Percentiles rank a stretch among this genome's conserved stretches.
These are phyloP conservation scores for Pygocentrus nattereri DNA, from an alignment of 2,797 vertebrate genomes.

Conservation along the genomic window DNA sequence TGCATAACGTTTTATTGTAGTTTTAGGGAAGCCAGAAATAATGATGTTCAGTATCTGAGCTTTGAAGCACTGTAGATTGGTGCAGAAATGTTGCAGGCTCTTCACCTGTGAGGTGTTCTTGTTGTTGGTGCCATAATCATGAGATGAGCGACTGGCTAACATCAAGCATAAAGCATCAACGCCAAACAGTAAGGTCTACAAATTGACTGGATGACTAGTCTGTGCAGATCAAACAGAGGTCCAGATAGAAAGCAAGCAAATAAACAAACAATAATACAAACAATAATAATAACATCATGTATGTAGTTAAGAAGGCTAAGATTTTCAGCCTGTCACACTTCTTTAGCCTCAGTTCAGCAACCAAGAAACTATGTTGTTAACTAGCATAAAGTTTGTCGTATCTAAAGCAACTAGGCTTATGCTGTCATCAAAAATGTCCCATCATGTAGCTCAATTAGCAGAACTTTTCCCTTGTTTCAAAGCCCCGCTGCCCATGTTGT, in stretches of 20 bases:
- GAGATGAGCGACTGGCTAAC: too few species aligned
- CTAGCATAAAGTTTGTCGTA: conserved; percentile 22
- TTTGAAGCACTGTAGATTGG: too few species aligned
- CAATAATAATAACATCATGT: not conserved
- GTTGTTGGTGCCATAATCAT: too few species aligned
- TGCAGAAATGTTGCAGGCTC: too few species aligned
- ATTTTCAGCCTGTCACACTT: not conserved
- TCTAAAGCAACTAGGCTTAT: conserved; percentile 3
- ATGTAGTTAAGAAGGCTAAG: not conserved
- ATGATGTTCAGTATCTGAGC: too few species aligned
- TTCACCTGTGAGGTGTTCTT: too few species aligned
- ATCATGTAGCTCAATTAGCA: conserved; percentile 24
- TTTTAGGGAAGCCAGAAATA: too few species aligned
- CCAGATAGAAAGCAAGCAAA: not conserved
- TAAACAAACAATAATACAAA: too few species aligned
- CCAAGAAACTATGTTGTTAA: not conserved
- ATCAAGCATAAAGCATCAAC: too few species aligned
- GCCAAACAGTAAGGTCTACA: too few species aligned
- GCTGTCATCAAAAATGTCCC: conserved; percentile 34
- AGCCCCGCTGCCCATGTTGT: not conserved
- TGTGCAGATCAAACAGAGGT: not conserved
- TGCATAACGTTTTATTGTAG: too few species aligned
- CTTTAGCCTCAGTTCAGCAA: not conserved
- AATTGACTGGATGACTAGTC: too few species aligned
- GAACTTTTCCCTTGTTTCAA: conserved; percentile 31